Base-by-base conservation (phyloP, 2,113 vertebrate genomes). In the Microcebus ravelobensis region DNA sequence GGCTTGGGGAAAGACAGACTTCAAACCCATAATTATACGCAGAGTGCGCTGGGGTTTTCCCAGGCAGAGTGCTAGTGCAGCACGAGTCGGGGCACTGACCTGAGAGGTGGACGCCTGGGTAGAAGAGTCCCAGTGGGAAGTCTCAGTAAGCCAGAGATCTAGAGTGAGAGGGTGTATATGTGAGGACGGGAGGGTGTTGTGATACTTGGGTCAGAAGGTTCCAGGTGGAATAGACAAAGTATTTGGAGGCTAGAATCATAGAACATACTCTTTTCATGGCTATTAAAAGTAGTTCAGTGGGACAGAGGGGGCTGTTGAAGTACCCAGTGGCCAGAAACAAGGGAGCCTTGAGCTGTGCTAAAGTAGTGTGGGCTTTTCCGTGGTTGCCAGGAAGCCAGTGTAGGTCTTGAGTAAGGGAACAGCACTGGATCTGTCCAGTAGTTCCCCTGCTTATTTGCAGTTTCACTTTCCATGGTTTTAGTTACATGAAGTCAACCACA, bases 81-180 rank as follows among this genome's bases (percentile, higher is more conserved):
- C 63, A 14, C 12, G 8, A 36, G 10, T 21, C 7, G 20, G 70
- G 50, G 20, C 57, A 8, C 48, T 27, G 5, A 27, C n/a, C 21
- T 29, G 39, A 3, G 57, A 27, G 34, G 14, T 21, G 25, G 5
- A 1, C 42, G 21, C n/a, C 84, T 85, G 11, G 0, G 5, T 1
- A 2, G 68, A 45, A 65, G 73, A 57, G n/a, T 57, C 17, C 80
- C 36, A 21, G 17, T 12, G 29, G 36, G 70, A 48, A 20, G 57
- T 45, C 85, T 68, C 27, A 5, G 70, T 55, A 71, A 86, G 23
- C 20, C 45, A 31, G 50, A 67, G 85, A 23, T 36, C 86, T 65
- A 25, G 18, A 36, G 4, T 5, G 42, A 23, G 63, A 7, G 34
- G 34, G 34, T 14, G 9, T 8, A 1, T 42, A 45, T 29, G 14